These are phyloP conservation scores for Musca vetustissima DNA, from an alignment of 1,140 invertebrate genomes.

Conservation along the genomic window DNA sequence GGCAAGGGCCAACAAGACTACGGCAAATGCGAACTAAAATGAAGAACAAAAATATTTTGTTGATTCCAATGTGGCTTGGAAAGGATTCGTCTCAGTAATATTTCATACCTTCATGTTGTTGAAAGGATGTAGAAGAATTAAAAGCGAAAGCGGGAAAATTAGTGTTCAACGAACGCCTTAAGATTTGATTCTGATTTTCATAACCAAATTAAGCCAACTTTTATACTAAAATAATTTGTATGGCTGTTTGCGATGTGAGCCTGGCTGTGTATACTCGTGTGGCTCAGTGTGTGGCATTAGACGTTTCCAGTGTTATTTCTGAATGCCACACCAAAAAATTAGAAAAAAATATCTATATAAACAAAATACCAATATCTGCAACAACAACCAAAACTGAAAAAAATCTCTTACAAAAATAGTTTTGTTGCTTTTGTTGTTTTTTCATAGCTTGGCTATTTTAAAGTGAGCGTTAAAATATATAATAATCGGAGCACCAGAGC, in stretches of 20 bases:
- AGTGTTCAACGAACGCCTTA: conserved; percentile 49
- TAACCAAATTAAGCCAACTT: conserved; percentile 54
- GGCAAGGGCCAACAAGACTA: conserved; percentile 56
- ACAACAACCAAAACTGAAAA: too few species aligned
- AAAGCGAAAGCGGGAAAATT: conserved; percentile 26
- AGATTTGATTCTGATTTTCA: conserved; percentile 54
- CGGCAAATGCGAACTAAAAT: conserved; percentile 51
- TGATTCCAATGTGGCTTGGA: conserved; percentile 29
- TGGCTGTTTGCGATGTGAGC: not conserved
- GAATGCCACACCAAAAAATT: too few species aligned
- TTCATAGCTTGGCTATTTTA: too few species aligned
- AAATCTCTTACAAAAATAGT: too few species aligned
- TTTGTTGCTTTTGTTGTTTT: too few species aligned
- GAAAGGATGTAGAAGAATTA: conserved; percentile 30
- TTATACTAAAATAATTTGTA: conserved; percentile 44
- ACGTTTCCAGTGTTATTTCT: too few species aligned
- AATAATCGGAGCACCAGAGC: too few species aligned
- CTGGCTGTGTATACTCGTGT: too few species aligned
- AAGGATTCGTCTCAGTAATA: not conserved
- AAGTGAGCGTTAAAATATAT: too few species aligned
- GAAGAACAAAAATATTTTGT: conserved; percentile 22
- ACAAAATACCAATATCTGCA: too few species aligned
- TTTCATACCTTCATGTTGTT: conserved; percentile 49
- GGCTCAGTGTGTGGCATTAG: too few species aligned
- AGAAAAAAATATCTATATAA: too few species aligned